Evolutionary conservation across 1,140 invertebrate species (phyloP).

Genomic region (Macrocentrus cingulum): DNA sequence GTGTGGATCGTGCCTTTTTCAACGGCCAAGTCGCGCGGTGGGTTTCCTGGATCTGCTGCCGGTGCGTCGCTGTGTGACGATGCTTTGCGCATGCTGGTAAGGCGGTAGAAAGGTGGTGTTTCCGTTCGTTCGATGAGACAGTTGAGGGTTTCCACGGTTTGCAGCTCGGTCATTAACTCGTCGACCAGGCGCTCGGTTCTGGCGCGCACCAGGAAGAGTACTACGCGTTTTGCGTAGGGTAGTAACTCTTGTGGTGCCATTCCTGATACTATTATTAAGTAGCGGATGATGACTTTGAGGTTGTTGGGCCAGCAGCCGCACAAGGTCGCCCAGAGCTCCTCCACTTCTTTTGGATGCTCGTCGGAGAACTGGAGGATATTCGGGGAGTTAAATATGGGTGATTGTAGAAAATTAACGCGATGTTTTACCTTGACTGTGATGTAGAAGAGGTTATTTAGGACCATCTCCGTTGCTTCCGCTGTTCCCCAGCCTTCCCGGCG

Average conservation of each 20-base stretch:
- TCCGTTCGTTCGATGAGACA: constrained; percentile 94
- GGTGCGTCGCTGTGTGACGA: constrained; percentile 77
- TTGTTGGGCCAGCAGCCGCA: constrained; percentile 97
- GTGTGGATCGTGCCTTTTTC: constrained; percentile 96
- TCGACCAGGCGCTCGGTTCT: constrained; percentile 89
- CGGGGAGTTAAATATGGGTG: no score
- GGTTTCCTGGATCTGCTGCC: constrained; percentile 57
- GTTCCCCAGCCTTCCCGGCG: constrained; percentile 93
- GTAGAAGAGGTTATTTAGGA: constrained; percentile 98
- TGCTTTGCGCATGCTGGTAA: constrained; percentile 89
- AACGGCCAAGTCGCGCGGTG: constrained; percentile 64
- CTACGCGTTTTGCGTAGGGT: constrained; percentile 89
- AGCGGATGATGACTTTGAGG: constrained; percentile 95
- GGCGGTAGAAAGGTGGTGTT: constrained; percentile 94
- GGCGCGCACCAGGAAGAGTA: constrained; percentile 87
- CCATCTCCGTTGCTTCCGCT: constrained; percentile 98
- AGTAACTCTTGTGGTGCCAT: constrained; percentile 92
- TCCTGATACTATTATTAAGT: constrained; percentile 93
- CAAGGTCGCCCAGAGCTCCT: constrained; percentile 93
- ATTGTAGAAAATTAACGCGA: neutral
- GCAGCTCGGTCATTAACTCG: constrained; percentile 95
- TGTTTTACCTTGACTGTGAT: constrained; percentile 87
- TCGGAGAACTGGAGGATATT: constrained; percentile 91
- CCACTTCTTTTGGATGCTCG: constrained; percentile 92
- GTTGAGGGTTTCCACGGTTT: constrained; percentile 94